A percentile compares a stretch with the other conserved stretches of the same genome.
Evolutionary conservation across 1,140 invertebrate species (phyloP).

Genomic region (Plectus sambesii): DNA sequence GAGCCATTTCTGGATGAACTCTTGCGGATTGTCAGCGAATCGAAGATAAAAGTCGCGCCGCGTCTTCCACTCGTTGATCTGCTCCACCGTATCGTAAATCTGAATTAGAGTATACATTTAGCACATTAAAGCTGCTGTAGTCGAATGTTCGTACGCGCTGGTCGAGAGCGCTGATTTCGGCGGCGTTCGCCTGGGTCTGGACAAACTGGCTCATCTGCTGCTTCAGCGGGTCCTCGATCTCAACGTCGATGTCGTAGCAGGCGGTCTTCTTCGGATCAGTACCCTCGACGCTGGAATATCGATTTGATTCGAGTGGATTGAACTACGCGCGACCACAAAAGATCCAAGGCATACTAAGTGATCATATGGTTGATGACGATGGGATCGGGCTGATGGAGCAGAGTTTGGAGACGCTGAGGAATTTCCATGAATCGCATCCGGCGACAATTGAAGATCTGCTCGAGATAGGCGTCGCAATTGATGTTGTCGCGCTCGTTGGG

Average conservation of each 20-base stretch:
- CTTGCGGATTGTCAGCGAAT: constrained; percentile 95
- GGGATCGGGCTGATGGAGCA: constrained; percentile 90
- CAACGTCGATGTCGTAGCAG: constrained; percentile 98
- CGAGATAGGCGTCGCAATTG: constrained; percentile 70
- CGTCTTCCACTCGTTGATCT: constrained; percentile 93
- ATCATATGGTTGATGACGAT: constrained; percentile 98
- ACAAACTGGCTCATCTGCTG: constrained; percentile 96
- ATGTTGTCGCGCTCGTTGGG: constrained; percentile 69
- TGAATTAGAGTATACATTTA: constrained; percentile 46
- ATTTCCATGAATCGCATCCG: constrained; percentile 99
- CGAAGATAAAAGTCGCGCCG: constrained; percentile 95
- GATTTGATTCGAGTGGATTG: constrained; percentile 9
- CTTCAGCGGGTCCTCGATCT: constrained; percentile 91
- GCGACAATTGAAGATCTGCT: constrained; percentile 64
- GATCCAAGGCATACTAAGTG: constrained; percentile 21
- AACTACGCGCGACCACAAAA: constrained; percentile 9
- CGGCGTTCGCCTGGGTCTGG: constrained; percentile 86
- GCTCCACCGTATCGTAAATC: constrained; percentile 97
- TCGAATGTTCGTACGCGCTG: too few species aligned
- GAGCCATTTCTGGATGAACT: constrained; percentile 98
- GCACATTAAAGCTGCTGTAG: constrained; percentile 3
- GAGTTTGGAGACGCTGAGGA: constrained; percentile 79
- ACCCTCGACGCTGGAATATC: constrained; percentile 58
- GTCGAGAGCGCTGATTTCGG: constrained; percentile 68
- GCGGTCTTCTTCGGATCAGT: constrained; percentile 95